Conservation (phyloP, 2,113 vertebrate species). For the Antennarius striatus region DNA sequence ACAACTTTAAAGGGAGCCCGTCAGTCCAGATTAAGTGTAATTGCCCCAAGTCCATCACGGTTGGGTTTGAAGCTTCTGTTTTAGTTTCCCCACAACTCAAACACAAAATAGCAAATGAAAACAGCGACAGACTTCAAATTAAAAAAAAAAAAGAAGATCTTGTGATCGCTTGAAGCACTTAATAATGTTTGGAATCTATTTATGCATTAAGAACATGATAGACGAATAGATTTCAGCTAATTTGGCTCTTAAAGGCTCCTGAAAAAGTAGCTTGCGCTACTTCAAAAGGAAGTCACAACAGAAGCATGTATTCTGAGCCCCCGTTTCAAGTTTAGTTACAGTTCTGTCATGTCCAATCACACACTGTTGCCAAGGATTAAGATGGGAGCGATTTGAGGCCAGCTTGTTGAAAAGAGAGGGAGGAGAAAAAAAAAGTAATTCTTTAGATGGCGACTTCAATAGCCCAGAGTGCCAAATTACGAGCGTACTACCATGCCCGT, state of each 20-base stretch:
- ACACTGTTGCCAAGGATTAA: constrained; percentile 56
- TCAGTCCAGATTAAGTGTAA: constrained; percentile 73
- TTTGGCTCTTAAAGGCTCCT: constrained; percentile 46
- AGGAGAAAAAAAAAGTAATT: constrained; percentile 49
- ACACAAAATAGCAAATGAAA: constrained; percentile 4
- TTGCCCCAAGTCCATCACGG: constrained; percentile 68
- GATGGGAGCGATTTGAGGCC: constrained; percentile 62
- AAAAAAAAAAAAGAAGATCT: constrained; percentile 4
- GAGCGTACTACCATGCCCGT: constrained; percentile 56
- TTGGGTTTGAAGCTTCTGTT: constrained; percentile 57
- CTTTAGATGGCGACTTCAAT: constrained; percentile 73
- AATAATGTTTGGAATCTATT: constrained; percentile 1
- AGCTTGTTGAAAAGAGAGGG: constrained; percentile 55
- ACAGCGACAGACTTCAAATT: background rate
- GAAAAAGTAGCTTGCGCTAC: constrained; percentile 63
- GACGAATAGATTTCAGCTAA: constrained; percentile 45
- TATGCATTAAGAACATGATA: background rate
- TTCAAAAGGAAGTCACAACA: constrained; percentile 63
- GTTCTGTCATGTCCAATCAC: constrained; percentile 70
- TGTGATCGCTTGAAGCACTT: background rate
- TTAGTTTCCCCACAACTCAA: constrained; percentile 32
- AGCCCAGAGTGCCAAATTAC: constrained; percentile 74
- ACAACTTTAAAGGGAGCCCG: constrained; percentile 67
- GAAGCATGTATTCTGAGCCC: constrained; percentile 55
- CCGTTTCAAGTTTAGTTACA: constrained; percentile 72